Percentiles rank a stretch among this genome's conserved stretches.
Evolutionary conservation across 2,113 vertebrate species (phyloP).

Genomic region (Psittacula cyanocephala): DNA sequence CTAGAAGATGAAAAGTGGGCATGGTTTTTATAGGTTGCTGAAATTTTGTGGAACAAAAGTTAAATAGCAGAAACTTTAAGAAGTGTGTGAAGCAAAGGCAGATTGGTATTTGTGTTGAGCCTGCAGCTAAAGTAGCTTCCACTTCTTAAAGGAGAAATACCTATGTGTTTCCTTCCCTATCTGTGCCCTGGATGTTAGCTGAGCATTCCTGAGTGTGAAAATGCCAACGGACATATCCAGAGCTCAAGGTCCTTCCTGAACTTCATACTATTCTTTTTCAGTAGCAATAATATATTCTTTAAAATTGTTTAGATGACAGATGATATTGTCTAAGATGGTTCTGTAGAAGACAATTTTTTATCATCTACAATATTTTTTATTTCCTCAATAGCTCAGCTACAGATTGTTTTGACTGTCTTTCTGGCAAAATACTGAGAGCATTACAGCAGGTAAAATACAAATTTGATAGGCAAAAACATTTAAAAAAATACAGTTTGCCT

Average conservation of each 20-base stretch:
- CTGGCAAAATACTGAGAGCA: neutral
- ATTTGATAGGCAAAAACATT: neutral
- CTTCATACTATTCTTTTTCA: neutral
- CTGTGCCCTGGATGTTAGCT: neutral
- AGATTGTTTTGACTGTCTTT: conserved; percentile 1
- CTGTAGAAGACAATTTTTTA: neutral
- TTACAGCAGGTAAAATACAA: neutral
- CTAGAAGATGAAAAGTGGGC: neutral
- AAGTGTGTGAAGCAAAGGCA: neutral
- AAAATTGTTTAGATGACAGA: neutral
- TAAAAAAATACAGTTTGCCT: neutral
- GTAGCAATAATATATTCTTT: neutral
- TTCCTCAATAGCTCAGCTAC: neutral
- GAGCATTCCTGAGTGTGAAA: neutral
- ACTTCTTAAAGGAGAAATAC: neutral
- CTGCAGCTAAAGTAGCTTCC: neutral
- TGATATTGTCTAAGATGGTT: neutral
- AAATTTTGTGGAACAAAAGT: neutral
- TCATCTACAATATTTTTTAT: neutral
- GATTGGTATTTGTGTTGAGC: neutral
- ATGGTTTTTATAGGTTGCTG: neutral
- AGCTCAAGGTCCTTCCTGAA: neutral
- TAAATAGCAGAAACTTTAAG: neutral
- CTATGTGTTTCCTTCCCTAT: neutral
- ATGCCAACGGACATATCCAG: neutral